Base-by-base conservation (phyloP, 2,888 invertebrate genomes). In the Watsonalla binaria region DNA sequence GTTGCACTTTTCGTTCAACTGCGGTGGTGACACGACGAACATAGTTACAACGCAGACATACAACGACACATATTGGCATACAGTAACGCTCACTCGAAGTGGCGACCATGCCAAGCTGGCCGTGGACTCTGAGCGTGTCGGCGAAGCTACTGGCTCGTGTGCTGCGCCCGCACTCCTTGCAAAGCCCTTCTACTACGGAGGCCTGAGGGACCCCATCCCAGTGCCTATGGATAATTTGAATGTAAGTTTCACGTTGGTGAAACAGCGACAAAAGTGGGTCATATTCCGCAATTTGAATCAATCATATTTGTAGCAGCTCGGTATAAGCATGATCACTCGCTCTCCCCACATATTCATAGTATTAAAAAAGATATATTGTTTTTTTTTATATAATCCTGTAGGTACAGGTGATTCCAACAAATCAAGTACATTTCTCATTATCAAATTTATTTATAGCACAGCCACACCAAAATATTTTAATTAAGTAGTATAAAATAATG, bases 51-150 rank as follows among this genome's bases (percentile, higher is more conserved):
- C 87, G 0, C 78, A 79, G 9, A 83, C 82, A 4, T 93, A 95
- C 68, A 94, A 95, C 70, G 96, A 97, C 75, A 93, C 94, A 0
- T 82, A 92, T 51, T 98, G 97, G 97, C 97, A 98, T 76, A 92
- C 92, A 0, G 93, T 95, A 0, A 92, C 92, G 9, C 93, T 97
- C 66, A 92, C 92, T 15, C 90, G 97, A 39, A 90, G 92, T 45
- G 90, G 86, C 2, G 92, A 90, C 0, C 90, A 91, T 55, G 96
- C 96, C 7, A 93, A 92, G 65, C 80, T 97, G 46, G 87, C 92
- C 0, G 92, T 97, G 0, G 95, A 94, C 72, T 92, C 92, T 5
- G 92, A 92, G 15, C 84, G 86, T 45, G 82, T 91, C 5, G 90
- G 90, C 0, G 85, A 89, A 50, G 93, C 92, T 5, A 82, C 86